A percentile compares a stretch with the other conserved stretches of the same genome.
Evolutionary conservation across 2,888 invertebrate genomes (phyloP).

Genomic region (Perithous albicinctus): DNA sequence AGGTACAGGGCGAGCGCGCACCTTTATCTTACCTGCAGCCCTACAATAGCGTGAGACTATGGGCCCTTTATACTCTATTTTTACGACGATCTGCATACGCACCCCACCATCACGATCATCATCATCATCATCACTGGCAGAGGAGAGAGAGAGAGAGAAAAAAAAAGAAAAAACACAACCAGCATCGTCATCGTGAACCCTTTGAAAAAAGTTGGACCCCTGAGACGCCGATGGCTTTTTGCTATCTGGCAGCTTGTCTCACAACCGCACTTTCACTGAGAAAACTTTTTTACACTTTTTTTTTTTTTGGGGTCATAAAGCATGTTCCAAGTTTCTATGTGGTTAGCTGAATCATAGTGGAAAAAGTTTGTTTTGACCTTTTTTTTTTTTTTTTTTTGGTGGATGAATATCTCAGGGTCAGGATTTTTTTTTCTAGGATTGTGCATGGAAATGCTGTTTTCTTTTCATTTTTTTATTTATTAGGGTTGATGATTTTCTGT

Average conservation of each 20-base stretch:
- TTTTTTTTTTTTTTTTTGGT: too few relatives aligned
- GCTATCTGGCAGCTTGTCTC: conserved; percentile 1
- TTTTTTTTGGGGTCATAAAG: too few relatives aligned
- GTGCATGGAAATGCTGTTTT: too few relatives aligned
- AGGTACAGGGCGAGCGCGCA: conserved; percentile 60
- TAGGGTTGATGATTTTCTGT: too few relatives aligned
- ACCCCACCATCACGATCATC: conserved; percentile 72
- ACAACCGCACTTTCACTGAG: neutral
- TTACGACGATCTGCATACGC: conserved; percentile 82
- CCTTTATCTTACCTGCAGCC: conserved; percentile 84
- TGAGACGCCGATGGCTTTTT: conserved; percentile 31
- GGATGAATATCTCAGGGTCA: too few relatives aligned
- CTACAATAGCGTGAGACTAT: conserved; percentile 84
- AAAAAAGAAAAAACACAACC: too few relatives aligned
- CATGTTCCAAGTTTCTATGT: too few relatives aligned
- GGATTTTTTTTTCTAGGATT: too few relatives aligned
- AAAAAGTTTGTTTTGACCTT: too few relatives aligned
- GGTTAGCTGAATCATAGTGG: too few relatives aligned
- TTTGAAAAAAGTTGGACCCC: conserved; percentile 33
- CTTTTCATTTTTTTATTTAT: too few relatives aligned
- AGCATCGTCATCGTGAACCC: conserved; percentile 42
- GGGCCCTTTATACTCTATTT: conserved; percentile 83
- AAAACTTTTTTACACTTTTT: conserved; percentile 1
- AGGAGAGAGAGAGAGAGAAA: too few relatives aligned
- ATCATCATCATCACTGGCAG: neutral